Evolutionary conservation across 1,140 invertebrate species (phyloP).

Genomic region (Chionoecetes opilio): DNA sequence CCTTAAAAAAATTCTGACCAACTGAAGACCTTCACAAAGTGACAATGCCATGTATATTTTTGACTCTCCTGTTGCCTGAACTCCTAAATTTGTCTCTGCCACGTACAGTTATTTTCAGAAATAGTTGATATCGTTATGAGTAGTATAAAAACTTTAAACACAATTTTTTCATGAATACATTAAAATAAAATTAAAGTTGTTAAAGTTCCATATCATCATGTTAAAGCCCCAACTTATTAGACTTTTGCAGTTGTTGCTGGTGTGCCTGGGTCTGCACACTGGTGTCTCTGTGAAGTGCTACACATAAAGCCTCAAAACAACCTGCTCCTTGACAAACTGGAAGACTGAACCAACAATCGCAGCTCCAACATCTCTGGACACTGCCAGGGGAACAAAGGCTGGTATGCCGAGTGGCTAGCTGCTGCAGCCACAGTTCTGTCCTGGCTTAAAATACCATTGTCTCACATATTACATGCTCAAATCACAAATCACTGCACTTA

Average conservation of each 20-base stretch:
- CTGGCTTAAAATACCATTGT: slow-evolving; percentile 62
- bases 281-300: slow-evolving; percentile 48
- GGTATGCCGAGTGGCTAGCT: neutral
- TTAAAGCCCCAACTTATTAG: neutral
- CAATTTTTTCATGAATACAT: too few species aligned
- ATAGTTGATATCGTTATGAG: too few species aligned
- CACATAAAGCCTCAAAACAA: slow-evolving; percentile 51
- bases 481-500: slow-evolving; percentile 57
- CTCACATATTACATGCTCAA: slow-evolving; percentile 47
- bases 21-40: too few species aligned
- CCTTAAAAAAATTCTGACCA: too few species aligned
- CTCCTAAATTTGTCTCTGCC: too few species aligned
- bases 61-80: too few species aligned
- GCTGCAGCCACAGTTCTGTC: slow-evolving; percentile 32
- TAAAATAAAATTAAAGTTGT: too few species aligned
- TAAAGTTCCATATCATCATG: too few species aligned
- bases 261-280: neutral
- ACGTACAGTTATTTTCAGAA: too few species aligned
- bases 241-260: neutral
- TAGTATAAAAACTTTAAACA: too few species aligned
- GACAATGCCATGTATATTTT: too few species aligned
- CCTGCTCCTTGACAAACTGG: slow-evolving; percentile 57
- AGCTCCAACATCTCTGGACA: slow-evolving; percentile 60
- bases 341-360: slow-evolving; percentile 73
- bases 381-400: neutral